A percentile compares a stretch with the other conserved stretches of the same genome.
Evolutionary conservation across 2,888 invertebrate genomes (phyloP).

Genomic region (Hydrotaea cyrtoneurina): DNA sequence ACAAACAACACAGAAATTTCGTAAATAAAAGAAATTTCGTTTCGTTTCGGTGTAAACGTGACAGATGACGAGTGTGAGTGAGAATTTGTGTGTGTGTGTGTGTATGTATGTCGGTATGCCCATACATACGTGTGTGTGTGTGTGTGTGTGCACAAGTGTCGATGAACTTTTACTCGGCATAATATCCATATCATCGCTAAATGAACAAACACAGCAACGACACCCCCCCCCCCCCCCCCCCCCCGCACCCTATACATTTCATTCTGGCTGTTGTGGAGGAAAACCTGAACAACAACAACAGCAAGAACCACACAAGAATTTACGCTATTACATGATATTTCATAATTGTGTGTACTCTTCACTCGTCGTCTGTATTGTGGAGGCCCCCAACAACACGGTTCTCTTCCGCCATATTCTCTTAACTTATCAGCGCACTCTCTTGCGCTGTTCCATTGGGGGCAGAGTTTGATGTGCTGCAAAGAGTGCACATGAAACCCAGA

Average conservation of each 20-base stretch:
- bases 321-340: constrained; percentile 40
- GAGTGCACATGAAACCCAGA: not conserved
- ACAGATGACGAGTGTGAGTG: constrained; percentile 77
- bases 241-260: constrained; percentile 61
- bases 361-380: not conserved
- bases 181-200: constrained; percentile 64
- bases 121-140: not conserved
- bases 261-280: constrained; percentile 55
- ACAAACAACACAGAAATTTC: constrained; percentile 53
- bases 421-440: not conserved
- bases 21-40: constrained; percentile 61
- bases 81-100: no score
- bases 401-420: not conserved
- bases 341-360: constrained; percentile 2
- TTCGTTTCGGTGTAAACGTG: constrained; percentile 73
- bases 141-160: constrained; percentile 74
- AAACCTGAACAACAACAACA: constrained; percentile 56
- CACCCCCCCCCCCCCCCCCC: no score
- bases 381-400: not conserved
- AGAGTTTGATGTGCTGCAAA: not conserved
- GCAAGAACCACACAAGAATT: constrained; percentile 24
- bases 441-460: not conserved
- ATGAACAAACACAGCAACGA: constrained; percentile 50
- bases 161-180: constrained; percentile 79
- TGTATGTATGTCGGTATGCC: constrained; percentile 54